Base-by-base conservation (phyloP, 2,888 invertebrate species). In the Nomada ruficornis region DNA sequence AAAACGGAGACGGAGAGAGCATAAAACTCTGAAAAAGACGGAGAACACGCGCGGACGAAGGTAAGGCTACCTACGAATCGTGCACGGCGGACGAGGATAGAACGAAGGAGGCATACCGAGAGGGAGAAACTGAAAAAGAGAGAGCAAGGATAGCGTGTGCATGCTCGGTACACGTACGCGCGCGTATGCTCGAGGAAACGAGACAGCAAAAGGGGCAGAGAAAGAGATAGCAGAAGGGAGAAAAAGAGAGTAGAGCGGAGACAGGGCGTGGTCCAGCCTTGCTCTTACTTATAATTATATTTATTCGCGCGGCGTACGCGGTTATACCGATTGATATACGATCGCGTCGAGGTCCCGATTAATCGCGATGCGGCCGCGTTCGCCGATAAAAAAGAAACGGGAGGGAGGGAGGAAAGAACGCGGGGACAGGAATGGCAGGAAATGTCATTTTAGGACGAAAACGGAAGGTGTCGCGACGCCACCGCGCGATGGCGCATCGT, bases 221-320 rank as follows among this genome's bases (percentile, higher is more conserved):
- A 67, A 55, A 47, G 62, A 73, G 55, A 60, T 23, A 15, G 54
- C 9, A 54, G 74, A 77, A 80, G 80, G 81, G 88, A 88, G 86
- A 89, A 89, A 90, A 85, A 90, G 91, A 91, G 90, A 91, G 90
- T 83, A 89, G 87, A 91, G 85, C 89, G 91, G 92, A 91, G 92
- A 93, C 93, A 93, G 93, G 93, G 93, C 93, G 93, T 93, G 93
- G 93, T 92, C 92, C 93, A 92, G 91, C 92, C 92, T 93, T 92
- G 92, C 92, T 91, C 91, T 90, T 90, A 92, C 91, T 92, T 92
- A 90, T 92, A 92, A 92, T 93, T 93, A 92, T 91, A 91, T 90
- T 92, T 92, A 92, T 91, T 91, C 91, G 84, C 81, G 77, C 84
- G 82, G 77, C 86, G 85, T 85, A 86, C 84, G 88, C 84, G 77